Base-by-base conservation (phyloP, 1,140 invertebrate genomes). In the Drosophila neocordata region DNA sequence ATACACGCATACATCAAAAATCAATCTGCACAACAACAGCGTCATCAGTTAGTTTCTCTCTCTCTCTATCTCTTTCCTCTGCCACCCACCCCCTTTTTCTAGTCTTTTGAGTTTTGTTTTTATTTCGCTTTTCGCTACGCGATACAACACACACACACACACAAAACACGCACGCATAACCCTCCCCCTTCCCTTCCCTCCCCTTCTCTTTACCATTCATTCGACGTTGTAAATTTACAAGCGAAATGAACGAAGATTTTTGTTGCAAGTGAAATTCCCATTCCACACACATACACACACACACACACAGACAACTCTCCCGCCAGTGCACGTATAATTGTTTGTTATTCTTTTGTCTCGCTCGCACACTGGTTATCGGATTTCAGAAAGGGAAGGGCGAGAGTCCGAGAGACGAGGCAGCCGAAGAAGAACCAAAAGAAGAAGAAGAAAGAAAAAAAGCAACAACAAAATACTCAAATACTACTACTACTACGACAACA, bases 331-430 rank as follows among this genome's bases (percentile, higher is more conserved):
- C 70, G 66, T 88, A 88, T 87, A 88, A 87, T 87, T 87, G 83
- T 87, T 87, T 87, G 83, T 87, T 87, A 87, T 87, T 87, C 83
- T 87, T 87, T 83, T 83, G 76, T 87, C 83, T 77, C 79, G 83
- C 83, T 87, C 69, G 76, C 79, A 87, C 83, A 69, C 81, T 87
- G 82, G 79, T 87, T 87, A 87, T 87, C 83, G 83, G 83, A 88
- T 87, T 87, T 87, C 83, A 79, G 75, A 65, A 77, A 74, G 75
- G 70, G 60, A 20, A 48, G n/a, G 8, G n/a, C 11, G 60, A 48
- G 37, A 38, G 37, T 20, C n/a, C n/a, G n/a, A 20, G 15, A 48
- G 41, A 20, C 41, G 41, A 48, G 15, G 41, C 41, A 69, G 53
- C 31, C 53, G 65, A 64, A 75, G 70, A 66, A 63, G 44, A 58